Evolutionary conservation across 2,888 invertebrate species (phyloP), one percentile per base, ranked within the genome.

Genomic region (Spatulosminthurus flaviceps): DNA sequence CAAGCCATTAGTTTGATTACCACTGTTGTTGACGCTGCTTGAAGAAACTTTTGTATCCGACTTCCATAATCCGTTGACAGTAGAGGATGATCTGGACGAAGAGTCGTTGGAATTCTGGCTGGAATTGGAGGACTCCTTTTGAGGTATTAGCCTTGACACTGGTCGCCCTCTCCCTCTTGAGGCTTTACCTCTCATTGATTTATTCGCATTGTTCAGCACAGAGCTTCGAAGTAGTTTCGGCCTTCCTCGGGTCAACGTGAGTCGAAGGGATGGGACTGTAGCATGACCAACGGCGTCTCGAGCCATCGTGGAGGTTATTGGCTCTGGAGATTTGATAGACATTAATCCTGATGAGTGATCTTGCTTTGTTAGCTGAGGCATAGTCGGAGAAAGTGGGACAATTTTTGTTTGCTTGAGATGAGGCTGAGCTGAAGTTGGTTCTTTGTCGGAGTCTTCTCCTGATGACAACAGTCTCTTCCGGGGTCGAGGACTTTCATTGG

Each of bases 201-300:
- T 60, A 16, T 60, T 60, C n/a, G 22, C 29, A 29, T 9, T 76
- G 21, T 76, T 76, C 41, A 67, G 16, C 0, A 41, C 41, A 4
- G 77, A 11, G 43, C 77, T 77, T 41, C 77, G 42, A 11, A 69
- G 24, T 7, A 69, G 21, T 24, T 75, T 75, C 19, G 64, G 66
- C 0, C 73, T 7, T 4, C 51, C 60, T 28, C 64, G 2, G 64
- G 26, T 26, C 11, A 26, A 16, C 13, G 64, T 9, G 19, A 64
- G 24, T 2, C 64, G 64, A 13, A 24, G 13, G 24, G 64, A n/a
- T 22, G 64, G n/a, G 4, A 64, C 64, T 22, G 64, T 24, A 2
- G 64, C 24, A 16, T 64, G 2, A 7, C 64, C 24, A 11, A 64
- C 7, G 16, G 64, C 64, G 4, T 13, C 24, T 26, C 13, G 19